These are phyloP conservation scores for Glyptemys insculpta DNA, from an alignment of 2,797 vertebrate genomes.

Conservation along the genomic window DNA sequence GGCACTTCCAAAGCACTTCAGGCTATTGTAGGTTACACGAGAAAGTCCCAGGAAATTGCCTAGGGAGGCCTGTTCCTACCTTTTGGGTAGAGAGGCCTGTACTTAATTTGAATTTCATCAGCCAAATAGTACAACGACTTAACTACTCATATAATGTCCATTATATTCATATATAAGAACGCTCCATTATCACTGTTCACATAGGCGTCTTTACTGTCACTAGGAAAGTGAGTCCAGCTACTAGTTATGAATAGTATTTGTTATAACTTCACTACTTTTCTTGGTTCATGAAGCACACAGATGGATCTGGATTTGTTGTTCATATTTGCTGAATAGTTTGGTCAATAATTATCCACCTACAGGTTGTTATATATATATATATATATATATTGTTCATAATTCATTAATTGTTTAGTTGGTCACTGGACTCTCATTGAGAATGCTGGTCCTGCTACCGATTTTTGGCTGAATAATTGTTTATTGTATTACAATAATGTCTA, in stretches of 20 bases:
- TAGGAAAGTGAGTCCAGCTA: slow-evolving; percentile 50
- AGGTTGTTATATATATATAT: slow-evolving; percentile 47
- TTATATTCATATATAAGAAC: slow-evolving; percentile 1
- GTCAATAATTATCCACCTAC: slow-evolving; percentile 38
- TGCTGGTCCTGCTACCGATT: slow-evolving; percentile 43
- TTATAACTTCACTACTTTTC: slow-evolving; percentile 12
- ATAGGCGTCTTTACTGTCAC: slow-evolving; percentile 41
- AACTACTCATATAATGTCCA: slow-evolving; percentile 49
- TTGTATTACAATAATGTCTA: slow-evolving; percentile 15
- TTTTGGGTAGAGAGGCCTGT: slow-evolving; percentile 39
- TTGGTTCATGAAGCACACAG: slow-evolving; percentile 44
- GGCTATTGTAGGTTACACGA: slow-evolving; percentile 58
- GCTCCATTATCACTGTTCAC: slow-evolving; percentile 21
- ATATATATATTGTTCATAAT: slow-evolving; percentile 30
- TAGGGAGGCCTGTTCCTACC: not conserved
- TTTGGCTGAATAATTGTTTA: slow-evolving; percentile 56
- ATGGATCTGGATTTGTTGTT: slow-evolving; percentile 33
- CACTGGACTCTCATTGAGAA: slow-evolving; percentile 60
- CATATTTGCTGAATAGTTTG: slow-evolving; percentile 27
- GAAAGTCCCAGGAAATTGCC: slow-evolving; percentile 32
- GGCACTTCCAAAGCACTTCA: slow-evolving; percentile 16
- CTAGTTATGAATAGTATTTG: slow-evolving; percentile 11
- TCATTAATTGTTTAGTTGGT: slow-evolving; percentile 52
- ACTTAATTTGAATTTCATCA: slow-evolving; percentile 30
- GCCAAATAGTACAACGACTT: slow-evolving; percentile 40